Base-by-base conservation (phyloP, 2,113 vertebrate species). In the Petrocephalus microphthalmus region DNA sequence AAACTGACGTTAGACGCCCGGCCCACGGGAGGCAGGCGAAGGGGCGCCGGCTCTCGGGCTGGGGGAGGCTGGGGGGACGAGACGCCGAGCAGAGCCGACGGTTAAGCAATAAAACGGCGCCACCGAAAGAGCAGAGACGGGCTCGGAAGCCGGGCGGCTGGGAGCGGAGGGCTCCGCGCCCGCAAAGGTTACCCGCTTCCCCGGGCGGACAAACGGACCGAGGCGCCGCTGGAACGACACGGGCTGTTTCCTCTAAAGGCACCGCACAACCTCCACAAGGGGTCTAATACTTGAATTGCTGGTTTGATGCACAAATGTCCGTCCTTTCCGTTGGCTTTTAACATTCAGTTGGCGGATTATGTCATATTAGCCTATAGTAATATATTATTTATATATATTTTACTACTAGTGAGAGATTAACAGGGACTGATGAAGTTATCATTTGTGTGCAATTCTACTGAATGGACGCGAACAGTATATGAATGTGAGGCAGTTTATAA, bases 61-160 rank as follows among this genome's bases (percentile, higher is more conserved):
- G n/a, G n/a, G n/a, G n/a, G n/a, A n/a, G n/a, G n/a, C n/a, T n/a
- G n/a, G 86, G 53, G 82, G 84, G 88, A 88, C 17, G 45, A 45
- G 52, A 85, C 53, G 8, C 33, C 52, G 42, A 17, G 10, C 25
- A 10, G 87, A 57, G 17, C 57, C n/a, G 29, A 82, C 67, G 86
- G 89, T 84, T 13, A 67, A 87, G 84, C 87, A 90, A 88, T 90
- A 84, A 90, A 51, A 37, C 67, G 19, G 78, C 17, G 82, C 89
- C 45, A 64, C 20, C 10, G n/a, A n/a, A 54, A 3, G 49, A 56
- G n/a, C 47, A 10, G 37, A 37, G 84, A 52, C 42, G 6, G 60
- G 22, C 7, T 64, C 22, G 81, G 37, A 49, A 3, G 37, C 7
- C 20, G 17, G n/a, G n/a, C 17, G 13, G 49, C 49, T 22, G 83